phyloP scores from a whole-genome alignment of 2,888 invertebrate species.

The Lasioglossum oenotherae region DNA sequence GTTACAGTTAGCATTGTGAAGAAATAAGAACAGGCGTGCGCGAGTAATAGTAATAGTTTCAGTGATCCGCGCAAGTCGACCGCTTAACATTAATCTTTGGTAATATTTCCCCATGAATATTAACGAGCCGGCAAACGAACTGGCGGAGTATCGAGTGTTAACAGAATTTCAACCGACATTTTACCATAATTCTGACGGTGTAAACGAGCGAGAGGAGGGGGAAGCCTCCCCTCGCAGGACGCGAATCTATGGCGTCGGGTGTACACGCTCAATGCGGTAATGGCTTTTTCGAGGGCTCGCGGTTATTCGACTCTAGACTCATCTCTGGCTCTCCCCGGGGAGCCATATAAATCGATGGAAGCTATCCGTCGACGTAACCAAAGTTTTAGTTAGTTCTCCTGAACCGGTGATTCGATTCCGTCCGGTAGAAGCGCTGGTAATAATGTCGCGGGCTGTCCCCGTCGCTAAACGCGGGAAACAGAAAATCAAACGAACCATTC shows the following conservation, averaged over 20 bases:
- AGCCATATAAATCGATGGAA: slow-evolving; percentile 38
- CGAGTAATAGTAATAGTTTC: too few species aligned
- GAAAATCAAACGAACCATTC: slow-evolving; percentile 30
- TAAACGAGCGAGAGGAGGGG: neutral
- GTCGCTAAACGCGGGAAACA: slow-evolving; percentile 20
- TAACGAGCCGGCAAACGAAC: neutral
- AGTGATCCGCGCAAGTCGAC: too few species aligned
- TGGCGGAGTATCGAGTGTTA: neutral
- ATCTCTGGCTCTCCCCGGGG: slow-evolving; percentile 1
- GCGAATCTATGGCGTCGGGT: neutral
- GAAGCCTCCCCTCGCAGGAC: neutral
- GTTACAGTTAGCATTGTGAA: too few species aligned
- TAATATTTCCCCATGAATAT: neutral
- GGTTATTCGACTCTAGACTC: slow-evolving; percentile 30
- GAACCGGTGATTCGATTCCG: slow-evolving; percentile 48
- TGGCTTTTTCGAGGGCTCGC: slow-evolving; percentile 40
- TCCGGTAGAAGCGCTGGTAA: slow-evolving; percentile 21
- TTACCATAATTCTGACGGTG: neutral
- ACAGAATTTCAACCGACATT: neutral
- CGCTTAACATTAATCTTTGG: neutral
- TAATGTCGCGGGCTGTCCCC: slow-evolving; percentile 14
- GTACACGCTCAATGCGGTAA: slow-evolving; percentile 26
- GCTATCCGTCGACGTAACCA: slow-evolving; percentile 36
- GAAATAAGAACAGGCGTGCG: too few species aligned
- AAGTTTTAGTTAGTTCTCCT: slow-evolving; percentile 40